Base-by-base conservation (phyloP, 2,888 invertebrate species). In the Melieria crassipennis region DNA sequence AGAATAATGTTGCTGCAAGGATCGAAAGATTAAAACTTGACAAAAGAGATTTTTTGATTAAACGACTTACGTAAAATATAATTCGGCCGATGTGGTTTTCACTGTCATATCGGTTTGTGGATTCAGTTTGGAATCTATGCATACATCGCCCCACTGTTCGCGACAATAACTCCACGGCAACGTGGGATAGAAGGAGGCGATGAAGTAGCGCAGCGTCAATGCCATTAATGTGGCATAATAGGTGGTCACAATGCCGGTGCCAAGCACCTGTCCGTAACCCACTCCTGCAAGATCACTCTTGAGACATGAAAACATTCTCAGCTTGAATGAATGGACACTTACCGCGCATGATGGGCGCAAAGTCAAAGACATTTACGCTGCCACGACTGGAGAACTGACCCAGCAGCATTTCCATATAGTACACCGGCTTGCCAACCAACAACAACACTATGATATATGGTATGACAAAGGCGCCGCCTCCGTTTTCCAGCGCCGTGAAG, bases 331-430 rank as follows among this genome's bases (percentile, higher is more conserved):
- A n/a, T 42, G 10, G 10, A 48, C 10, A 64, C 79, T 79, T 79
- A 92, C 93, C 92, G 89, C 91, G 90, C 82, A 93, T 88, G 0
- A 91, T 88, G 13, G 93, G 93, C 4, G 89, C 88, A 78, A 92
- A 88, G 74, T 92, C 92, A 73, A 86, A 89, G 45, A 92, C 89
- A 78, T 91, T 91, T 5, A 92, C 90, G 72, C 91, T 91, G 16
- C 92, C 93, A 71, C 89, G 88, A 74, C 91, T 91, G 30, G 91
- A 90, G 81, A 93, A 93, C 83, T 94, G 93, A 1, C 93, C 93
- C 55, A 93, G 83, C 6, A 91, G 84, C 87, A 92, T 90, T 86
- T 94, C 93, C 87, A 94, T 85, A 78, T 91, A 92, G 79, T 93
- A 93, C 69, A 93, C 87, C 0, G 92, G 92, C 75, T 91, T 89